Base-by-base conservation (phyloP, 2,113 vertebrate species). In the Acinonyx jubatus region DNA sequence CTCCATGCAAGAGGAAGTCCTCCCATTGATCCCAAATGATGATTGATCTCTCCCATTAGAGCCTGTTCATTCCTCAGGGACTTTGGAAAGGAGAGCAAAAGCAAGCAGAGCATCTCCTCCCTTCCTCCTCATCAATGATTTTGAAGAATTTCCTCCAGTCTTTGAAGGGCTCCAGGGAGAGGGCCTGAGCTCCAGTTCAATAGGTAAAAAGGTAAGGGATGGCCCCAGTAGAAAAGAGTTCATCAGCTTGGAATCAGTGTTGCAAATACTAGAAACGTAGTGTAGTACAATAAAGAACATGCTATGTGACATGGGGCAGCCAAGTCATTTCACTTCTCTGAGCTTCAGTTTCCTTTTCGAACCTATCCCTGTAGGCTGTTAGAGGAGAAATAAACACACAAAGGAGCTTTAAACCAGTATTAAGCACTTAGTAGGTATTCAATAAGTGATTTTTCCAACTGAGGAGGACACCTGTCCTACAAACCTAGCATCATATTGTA, bases 1-100 rank as follows among this genome's bases (percentile, higher is more conserved):
- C 33, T 96, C 82, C n/a, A 68, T 1, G 29, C 11, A 92, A 57
- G 38, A 97, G 79, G 91, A 97, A 96, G 65, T 81, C 86, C 25
- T 93, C 52, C 36, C 86, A 98, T 0, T 90, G 97, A 96, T 84
- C 50, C 89, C 93, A 96, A 97, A 96, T 81, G 90, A 97, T 96
- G 81, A 97, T 0, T 96, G 85, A 97, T 95, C 68, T 94, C 89
- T 97, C 87, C 93, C 90, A 96, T 95, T 92, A 98, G 73, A 94
- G 52, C 14, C 90, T 95, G 76, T 4, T 96, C 90, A 92, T 83
- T 96, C 92, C 82, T 89, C 55, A 95, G 81, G 52, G 86, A 85
- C 68, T 79, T 55, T 89, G 33, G 69, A 89, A 97, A 89, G 83
- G n/a, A 97, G 69, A 96, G 86, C 83, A 95, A 95, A 95, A 94